Conservation (phyloP, 2,113 vertebrate genomes). For the Gobio gobio region DNA sequence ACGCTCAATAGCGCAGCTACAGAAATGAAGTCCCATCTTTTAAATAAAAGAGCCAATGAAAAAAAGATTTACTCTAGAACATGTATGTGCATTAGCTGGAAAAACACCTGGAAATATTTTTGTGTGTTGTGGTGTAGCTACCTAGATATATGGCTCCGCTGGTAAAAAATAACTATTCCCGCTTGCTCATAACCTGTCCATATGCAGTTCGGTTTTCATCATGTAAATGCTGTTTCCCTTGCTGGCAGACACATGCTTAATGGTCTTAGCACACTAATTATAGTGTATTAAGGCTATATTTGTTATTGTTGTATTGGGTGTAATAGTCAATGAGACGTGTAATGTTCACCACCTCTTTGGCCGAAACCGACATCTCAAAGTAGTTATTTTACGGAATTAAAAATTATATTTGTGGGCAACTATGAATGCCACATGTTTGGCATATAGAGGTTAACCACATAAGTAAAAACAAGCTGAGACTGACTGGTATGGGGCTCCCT, state of each 20-base stretch:
- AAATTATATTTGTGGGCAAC: background rate
- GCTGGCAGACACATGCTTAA: background rate
- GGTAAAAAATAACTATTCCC: background rate
- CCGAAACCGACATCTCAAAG: constrained; percentile 27
- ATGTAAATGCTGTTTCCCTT: background rate
- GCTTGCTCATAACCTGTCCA: constrained; percentile 12
- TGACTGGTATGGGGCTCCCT: background rate
- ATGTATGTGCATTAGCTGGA: background rate
- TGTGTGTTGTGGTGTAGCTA: background rate
- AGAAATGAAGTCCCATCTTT: background rate
- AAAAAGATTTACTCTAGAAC: background rate
- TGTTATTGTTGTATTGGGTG: constrained; percentile 29
- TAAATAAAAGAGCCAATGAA: background rate
- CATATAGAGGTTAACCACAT: constrained; percentile 9
- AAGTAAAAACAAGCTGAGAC: background rate
- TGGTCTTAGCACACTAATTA: background rate
- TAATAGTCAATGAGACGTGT: constrained; percentile 15
- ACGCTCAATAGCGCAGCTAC: background rate
- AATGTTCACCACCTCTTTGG: background rate
- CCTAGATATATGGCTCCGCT: background rate
- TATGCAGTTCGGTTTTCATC: background rate
- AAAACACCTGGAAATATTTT: background rate
- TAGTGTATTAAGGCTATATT: constrained; percentile 9
- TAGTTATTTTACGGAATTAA: constrained; percentile 22
- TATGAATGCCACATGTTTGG: constrained; percentile 17